phyloP scores from a whole-genome alignment of 2,888 invertebrate species.

The Beris morrisii region DNA sequence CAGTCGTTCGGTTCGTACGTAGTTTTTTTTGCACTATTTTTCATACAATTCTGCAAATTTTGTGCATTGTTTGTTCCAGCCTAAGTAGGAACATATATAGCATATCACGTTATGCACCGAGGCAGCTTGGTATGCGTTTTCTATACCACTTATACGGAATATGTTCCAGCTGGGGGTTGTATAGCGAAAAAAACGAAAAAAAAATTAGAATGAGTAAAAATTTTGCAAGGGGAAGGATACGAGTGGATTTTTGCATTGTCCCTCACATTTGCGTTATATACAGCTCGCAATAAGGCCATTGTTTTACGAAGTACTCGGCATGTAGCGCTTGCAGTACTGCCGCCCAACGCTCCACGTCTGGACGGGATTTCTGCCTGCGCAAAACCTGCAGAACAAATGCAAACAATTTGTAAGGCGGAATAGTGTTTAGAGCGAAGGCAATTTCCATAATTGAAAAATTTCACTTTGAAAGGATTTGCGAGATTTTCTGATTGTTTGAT shows the following conservation, averaged over 20 bases:
- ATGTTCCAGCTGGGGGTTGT: no score
- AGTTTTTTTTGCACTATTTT: no score
- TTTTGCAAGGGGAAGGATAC: neutral
- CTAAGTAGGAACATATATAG: no score
- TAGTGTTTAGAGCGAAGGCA: constrained; percentile 15
- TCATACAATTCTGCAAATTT: no score
- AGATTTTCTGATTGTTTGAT: constrained; percentile 32
- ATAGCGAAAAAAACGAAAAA: neutral
- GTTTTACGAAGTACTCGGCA: constrained; percentile 25
- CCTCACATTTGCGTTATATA: constrained; percentile 17
- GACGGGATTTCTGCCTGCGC: constrained; percentile 8
- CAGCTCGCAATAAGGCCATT: constrained; percentile 28
- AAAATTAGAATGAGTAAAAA: neutral
- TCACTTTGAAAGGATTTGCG: constrained; percentile 30
- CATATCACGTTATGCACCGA: no score
- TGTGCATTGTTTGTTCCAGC: no score
- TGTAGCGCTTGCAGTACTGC: constrained; percentile 22
- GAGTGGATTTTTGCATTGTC: constrained; percentile 20
- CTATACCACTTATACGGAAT: no score
- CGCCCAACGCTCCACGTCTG: constrained; percentile 23
- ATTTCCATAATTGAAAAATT: constrained; percentile 32
- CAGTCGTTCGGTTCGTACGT: no score
- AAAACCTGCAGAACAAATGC: constrained; percentile 14
- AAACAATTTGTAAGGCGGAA: constrained; percentile 24
- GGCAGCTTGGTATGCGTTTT: no score